phyloP scores from a whole-genome alignment of 2,888 invertebrate genomes.

The Lathronympha strigana region DNA sequence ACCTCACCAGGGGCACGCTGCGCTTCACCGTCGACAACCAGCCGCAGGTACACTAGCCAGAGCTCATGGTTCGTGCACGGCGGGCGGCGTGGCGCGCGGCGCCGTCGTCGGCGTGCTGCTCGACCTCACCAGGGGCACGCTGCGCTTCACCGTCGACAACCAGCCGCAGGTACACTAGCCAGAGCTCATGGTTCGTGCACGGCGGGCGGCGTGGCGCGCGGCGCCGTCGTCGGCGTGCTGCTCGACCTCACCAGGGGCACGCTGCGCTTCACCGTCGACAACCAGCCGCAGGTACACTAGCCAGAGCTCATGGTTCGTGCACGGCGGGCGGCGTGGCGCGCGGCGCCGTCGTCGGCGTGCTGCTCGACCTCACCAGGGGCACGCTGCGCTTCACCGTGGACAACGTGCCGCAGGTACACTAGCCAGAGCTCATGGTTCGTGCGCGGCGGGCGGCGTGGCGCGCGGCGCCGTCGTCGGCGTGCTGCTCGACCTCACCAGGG shows the following conservation, averaged over 20 bases:
- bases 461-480: slow-evolving; percentile 89
- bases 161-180: no score
- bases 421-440: slow-evolving; percentile 84
- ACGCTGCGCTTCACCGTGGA: slow-evolving; percentile 97
- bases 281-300: slow-evolving; percentile 97
- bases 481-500: slow-evolving; percentile 91
- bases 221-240: slow-evolving; percentile 95
- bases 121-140: no score
- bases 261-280: slow-evolving; percentile 96
- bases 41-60: no score
- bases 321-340: slow-evolving; percentile 94
- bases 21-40: no score
- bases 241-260: slow-evolving; percentile 93
- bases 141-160: no score
- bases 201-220: no score
- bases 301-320: no score
- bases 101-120: no score
- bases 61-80: no score
- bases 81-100: no score
- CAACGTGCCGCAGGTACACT: slow-evolving; percentile 91
- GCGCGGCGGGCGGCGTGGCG: slow-evolving; percentile 1
- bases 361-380: slow-evolving; percentile 95
- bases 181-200: slow-evolving; percentile 96
- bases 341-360: slow-evolving; percentile 95
- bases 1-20: no score